phyloP scores from a whole-genome alignment of 2,888 invertebrate genomes.

The Caenorhabditis sp. region DNA sequence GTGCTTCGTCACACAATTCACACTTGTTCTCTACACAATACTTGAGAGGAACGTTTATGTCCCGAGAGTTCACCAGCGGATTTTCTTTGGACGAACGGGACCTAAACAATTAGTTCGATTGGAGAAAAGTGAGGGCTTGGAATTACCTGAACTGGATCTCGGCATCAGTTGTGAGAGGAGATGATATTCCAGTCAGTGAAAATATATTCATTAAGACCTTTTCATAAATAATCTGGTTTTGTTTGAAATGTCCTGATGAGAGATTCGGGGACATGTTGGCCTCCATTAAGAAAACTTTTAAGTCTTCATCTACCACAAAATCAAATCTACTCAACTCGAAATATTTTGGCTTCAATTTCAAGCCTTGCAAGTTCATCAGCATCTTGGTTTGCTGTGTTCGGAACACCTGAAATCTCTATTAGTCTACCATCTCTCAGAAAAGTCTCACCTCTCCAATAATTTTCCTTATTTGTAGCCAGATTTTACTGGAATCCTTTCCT shows the following conservation, averaged over 20 bases:
- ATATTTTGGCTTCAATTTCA: slow-evolving; percentile 85
- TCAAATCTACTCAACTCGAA: slow-evolving; percentile 97
- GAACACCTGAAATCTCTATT: slow-evolving; percentile 65
- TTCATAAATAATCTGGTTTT: slow-evolving; percentile 91
- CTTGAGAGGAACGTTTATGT: slow-evolving; percentile 58
- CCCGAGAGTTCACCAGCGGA: slow-evolving; percentile 58
- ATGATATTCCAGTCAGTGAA: slow-evolving; percentile 88
- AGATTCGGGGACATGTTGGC: slow-evolving; percentile 99
- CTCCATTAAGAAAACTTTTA: slow-evolving; percentile 93
- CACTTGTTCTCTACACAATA: slow-evolving; percentile 60
- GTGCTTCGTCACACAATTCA: slow-evolving; percentile 55
- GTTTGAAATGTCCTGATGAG: slow-evolving; percentile 93
- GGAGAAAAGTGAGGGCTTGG: background rate
- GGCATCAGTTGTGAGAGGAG: slow-evolving; percentile 64
- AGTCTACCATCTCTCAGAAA: slow-evolving; percentile 84
- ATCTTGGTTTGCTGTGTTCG: slow-evolving; percentile 76
- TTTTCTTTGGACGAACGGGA: slow-evolving; percentile 49
- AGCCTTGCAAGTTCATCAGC: slow-evolving; percentile 58
- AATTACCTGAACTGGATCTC: slow-evolving; percentile 33
- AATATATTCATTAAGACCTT: slow-evolving; percentile 91
- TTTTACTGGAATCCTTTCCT: slow-evolving; percentile 88
- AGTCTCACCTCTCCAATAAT: slow-evolving; percentile 87
- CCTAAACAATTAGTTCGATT: slow-evolving; percentile 6
- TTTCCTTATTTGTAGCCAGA: slow-evolving; percentile 91
- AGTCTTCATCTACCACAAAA: slow-evolving; percentile 91